A percentile compares a stretch with the other conserved stretches of the same genome.
These are phyloP conservation scores for Drosophila siamana DNA, from an alignment of 2,888 invertebrate genomes.

Conservation along the genomic window DNA sequence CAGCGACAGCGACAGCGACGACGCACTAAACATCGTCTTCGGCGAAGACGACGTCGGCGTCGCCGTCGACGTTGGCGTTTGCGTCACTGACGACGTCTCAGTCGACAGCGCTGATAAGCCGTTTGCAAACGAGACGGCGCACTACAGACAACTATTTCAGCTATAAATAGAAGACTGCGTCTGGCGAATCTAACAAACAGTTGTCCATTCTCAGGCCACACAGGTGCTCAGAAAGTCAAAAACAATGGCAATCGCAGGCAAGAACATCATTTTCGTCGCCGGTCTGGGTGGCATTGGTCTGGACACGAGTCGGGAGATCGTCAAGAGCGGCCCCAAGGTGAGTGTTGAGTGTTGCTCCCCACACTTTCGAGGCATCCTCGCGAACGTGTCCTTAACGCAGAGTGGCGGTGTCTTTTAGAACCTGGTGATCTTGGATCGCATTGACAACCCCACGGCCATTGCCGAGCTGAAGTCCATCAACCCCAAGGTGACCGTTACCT, in stretches of 20 bases:
- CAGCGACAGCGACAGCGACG: slow-evolving; percentile 13
- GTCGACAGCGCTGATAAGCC: slow-evolving; percentile 44
- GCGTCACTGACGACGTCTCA: slow-evolving; percentile 1
- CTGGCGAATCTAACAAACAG: slow-evolving; percentile 27
- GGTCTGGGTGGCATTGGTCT: slow-evolving; percentile 82
- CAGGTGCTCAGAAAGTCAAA: slow-evolving; percentile 40
- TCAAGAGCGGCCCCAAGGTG: slow-evolving; percentile 63
- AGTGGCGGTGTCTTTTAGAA: slow-evolving; percentile 69
- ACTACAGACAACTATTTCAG: background rate
- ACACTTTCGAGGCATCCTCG: background rate
- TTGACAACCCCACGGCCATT: slow-evolving; percentile 65
- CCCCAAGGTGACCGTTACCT: slow-evolving; percentile 63
- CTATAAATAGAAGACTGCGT: slow-evolving; percentile 58
- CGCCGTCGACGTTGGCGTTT: slow-evolving; percentile 6
- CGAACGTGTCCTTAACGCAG: background rate
- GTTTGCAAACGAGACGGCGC: background rate
- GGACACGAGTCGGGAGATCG: slow-evolving; percentile 72
- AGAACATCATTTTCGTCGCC: slow-evolving; percentile 78
- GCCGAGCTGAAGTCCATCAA: slow-evolving; percentile 66
- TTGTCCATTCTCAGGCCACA: slow-evolving; percentile 20
- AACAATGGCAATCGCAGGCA: slow-evolving; percentile 68
- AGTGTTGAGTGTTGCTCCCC: background rate
- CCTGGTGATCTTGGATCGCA: slow-evolving; percentile 74
- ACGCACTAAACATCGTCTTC: background rate
- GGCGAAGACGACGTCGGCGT: slow-evolving; percentile 11